Conservation (phyloP, 1,140 invertebrate genomes). For the Saccostrea cuccullata region DNA sequence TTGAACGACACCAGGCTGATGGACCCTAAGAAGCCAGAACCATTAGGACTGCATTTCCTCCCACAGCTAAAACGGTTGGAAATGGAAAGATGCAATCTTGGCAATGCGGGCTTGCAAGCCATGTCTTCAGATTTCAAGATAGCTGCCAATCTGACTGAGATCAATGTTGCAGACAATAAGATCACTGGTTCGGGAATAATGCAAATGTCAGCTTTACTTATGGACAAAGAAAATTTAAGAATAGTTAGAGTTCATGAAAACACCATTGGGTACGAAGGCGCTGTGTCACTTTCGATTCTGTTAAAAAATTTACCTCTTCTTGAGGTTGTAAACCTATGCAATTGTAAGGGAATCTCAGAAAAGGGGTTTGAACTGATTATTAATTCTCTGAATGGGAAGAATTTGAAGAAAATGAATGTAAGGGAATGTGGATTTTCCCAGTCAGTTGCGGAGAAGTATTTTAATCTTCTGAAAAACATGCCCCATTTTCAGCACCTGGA, state of each 20-base stretch:
- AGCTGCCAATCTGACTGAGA: not conserved
- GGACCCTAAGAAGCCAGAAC: not conserved
- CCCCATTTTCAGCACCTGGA: slow-evolving; percentile 1
- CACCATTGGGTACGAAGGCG: not conserved
- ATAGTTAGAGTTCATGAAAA: not conserved
- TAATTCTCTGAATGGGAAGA: not conserved
- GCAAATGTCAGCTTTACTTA: not conserved
- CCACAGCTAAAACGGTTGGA: not conserved
- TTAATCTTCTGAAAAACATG: not conserved
- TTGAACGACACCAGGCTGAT: not conserved
- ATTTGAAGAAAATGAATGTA: slow-evolving; percentile 20
- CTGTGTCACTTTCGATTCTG: not conserved
- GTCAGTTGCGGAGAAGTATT: not conserved
- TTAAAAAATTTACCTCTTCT: not conserved
- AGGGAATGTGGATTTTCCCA: slow-evolving; percentile 7
- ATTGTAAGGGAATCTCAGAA: not conserved
- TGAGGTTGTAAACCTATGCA: not conserved
- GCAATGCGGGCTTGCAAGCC: not conserved
- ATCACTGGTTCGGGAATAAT: not conserved
- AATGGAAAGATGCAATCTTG: not conserved
- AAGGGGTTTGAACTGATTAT: slow-evolving; percentile 11
- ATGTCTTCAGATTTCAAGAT: slow-evolving; percentile 3
- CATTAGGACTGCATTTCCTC: not conserved
- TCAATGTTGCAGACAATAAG: not conserved
- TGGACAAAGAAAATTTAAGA: not conserved